These are phyloP conservation scores for Pseudorasbora parva DNA, from an alignment of 2,113 vertebrate genomes.

Conservation along the genomic window DNA sequence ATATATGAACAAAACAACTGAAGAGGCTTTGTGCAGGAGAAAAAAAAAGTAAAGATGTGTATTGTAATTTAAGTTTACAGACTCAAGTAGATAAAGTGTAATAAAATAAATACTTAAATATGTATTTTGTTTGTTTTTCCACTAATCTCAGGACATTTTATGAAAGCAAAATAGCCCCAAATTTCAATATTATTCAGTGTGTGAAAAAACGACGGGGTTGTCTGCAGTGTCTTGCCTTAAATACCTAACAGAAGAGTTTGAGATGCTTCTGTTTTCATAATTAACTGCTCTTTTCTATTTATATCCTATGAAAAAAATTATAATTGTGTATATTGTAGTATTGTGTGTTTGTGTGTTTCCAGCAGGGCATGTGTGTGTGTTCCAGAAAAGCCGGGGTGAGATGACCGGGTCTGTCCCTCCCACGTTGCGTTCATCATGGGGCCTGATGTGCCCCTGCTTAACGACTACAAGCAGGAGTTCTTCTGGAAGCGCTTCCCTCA, in stretches of 20 bases:
- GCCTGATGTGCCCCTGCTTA: slow-evolving; percentile 96
- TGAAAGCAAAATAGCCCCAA: no score
- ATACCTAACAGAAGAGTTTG: no score
- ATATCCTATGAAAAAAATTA: background rate
- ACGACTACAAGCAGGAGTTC: slow-evolving; percentile 98
- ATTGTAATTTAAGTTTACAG: background rate
- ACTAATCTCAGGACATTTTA: background rate
- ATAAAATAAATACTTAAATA: background rate
- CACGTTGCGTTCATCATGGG: slow-evolving; percentile 85
- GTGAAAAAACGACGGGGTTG: no score
- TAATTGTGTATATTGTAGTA: background rate
- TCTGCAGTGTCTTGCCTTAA: no score
- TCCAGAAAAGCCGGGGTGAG: slow-evolving; percentile 63
- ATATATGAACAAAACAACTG: no score
- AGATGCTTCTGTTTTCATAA: no score
- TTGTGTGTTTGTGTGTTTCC: slow-evolving; percentile 33
- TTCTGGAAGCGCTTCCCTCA: slow-evolving; percentile 98
- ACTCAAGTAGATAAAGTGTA: background rate
- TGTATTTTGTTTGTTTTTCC: background rate
- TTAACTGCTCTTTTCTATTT: background rate
- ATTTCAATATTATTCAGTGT: no score
- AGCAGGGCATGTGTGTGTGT: slow-evolving; percentile 42
- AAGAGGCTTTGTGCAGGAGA: background rate
- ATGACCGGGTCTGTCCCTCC: slow-evolving; percentile 67
- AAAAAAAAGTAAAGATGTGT: background rate